A percentile compares a stretch with the other conserved stretches of the same genome.
phyloP scores from a whole-genome alignment of 2,113 vertebrate genomes.

The Gracilinanus agilis region DNA sequence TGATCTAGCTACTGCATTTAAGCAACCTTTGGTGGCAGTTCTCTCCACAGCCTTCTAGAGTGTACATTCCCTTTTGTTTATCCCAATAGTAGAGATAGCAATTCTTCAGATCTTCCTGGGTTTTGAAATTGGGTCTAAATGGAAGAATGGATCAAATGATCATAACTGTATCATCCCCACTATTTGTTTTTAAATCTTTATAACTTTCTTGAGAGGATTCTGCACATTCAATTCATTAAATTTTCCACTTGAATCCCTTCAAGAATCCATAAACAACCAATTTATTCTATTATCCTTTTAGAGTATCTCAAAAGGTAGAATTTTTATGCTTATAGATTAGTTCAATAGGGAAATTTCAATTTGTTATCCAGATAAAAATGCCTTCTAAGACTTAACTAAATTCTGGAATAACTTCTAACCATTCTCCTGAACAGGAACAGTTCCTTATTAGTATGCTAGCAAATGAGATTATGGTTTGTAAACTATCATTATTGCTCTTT shows the following conservation, averaged over 20 bases:
- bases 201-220: conserved; percentile 36
- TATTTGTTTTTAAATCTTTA: conserved; percentile 27
- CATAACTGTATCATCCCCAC: neutral
- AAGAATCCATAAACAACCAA: neutral
- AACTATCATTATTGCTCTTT: neutral
- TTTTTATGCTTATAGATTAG: neutral
- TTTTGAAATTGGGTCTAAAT: conserved; percentile 37
- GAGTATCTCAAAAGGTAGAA: neutral
- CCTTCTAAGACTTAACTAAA: neutral
- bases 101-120: conserved; percentile 42
- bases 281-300: neutral
- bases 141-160: conserved; percentile 34
- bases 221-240: conserved; percentile 22
- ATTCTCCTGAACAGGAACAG: neutral
- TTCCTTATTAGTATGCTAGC: neutral
- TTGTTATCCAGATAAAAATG: neutral
- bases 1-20: conserved; percentile 23
- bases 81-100: conserved; percentile 25
- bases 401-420: neutral
- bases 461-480: neutral
- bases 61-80: conserved; percentile 11
- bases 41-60: conserved; percentile 39
- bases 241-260: neutral
- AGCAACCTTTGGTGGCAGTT: neutral
- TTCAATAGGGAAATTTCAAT: neutral